phyloP scores from a whole-genome alignment of 1,140 invertebrate species.

The Apis florea region DNA sequence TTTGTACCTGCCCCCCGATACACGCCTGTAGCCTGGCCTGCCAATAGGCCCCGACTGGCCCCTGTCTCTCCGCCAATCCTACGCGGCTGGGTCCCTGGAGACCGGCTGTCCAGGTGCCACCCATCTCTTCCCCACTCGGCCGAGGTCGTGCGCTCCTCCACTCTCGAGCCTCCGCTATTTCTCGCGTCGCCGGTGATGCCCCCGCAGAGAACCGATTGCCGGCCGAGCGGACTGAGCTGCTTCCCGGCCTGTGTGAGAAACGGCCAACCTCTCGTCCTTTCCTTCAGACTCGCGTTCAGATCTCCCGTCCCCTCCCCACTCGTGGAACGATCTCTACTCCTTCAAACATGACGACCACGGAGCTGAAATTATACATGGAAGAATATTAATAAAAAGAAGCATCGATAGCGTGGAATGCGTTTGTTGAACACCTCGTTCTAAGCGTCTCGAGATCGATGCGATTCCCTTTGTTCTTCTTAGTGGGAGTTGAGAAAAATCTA shows the following conservation, averaged over 20 bases:
- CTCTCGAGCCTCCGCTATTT: slow-evolving; percentile 32
- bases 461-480: too few species aligned
- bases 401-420: too few species aligned
- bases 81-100: background rate
- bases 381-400: too few species aligned
- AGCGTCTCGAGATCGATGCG: too few species aligned
- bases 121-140: slow-evolving; percentile 49
- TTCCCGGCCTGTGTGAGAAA: too few species aligned
- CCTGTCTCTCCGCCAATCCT: slow-evolving; percentile 49
- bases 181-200: slow-evolving; percentile 10
- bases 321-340: too few species aligned
- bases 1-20: slow-evolving; percentile 49
- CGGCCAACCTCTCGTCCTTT: too few species aligned
- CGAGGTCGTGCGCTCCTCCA: background rate
- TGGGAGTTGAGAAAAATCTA: too few species aligned
- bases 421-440: too few species aligned
- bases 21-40: slow-evolving; percentile 40
- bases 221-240: background rate
- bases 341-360: too few species aligned
- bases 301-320: background rate
- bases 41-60: slow-evolving; percentile 41
- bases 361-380: too few species aligned
- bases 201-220: slow-evolving; percentile 4
- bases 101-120: slow-evolving; percentile 35
- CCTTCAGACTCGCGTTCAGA: too few species aligned